Evolutionary conservation across 2,113 vertebrate species (phyloP), one percentile per base, ranked within the genome.

Genomic region (Conger conger): DNA sequence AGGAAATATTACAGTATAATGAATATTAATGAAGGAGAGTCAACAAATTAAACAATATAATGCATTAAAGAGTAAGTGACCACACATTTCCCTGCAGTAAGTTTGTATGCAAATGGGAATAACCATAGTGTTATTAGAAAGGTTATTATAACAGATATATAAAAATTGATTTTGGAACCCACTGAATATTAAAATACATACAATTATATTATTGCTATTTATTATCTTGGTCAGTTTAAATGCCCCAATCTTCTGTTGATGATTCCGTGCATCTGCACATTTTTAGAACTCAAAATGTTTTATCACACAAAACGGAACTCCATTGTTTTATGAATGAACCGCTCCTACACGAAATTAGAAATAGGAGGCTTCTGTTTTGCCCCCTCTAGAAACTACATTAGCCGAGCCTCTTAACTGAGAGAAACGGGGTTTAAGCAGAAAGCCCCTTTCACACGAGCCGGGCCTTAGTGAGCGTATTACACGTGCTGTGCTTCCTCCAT

Each of bases 391-490:
- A 87, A 86, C 84, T 15, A 88, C 85, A 83, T 77, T 54, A 87
- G 80, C 53, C 79, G 86, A 38, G 45, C 45, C 50, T 77, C 50
- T 87, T 77, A 81, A 81, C 81, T 85, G 42, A 81, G 84, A 85
- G 87, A 86, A 86, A 89, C 86, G 87, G 89, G 86, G 85, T 87
- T 86, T 81, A n/a, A n/a, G n/a, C n/a, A n/a, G n/a, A n/a, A n/a
- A n/a, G n/a, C 60, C 50, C 79, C 87, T 81, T 81, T 82, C 35
- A 13, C 23, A 20, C 37, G 40, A 45, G 82, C 53, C 42, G 81
- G 83, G 50, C 23, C 60, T 40, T 79, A 80, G 60, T 33, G 20
- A 88, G 63, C 36, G 45, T 23, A 82, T 57, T 88, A 54, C 85
- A 84, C 54, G 83, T 36, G 23, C 80, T 77, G 73, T 38, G 50